Evolutionary conservation across 2,113 vertebrate genomes (phyloP).

Genomic region (Cyprinodon tularosa): DNA sequence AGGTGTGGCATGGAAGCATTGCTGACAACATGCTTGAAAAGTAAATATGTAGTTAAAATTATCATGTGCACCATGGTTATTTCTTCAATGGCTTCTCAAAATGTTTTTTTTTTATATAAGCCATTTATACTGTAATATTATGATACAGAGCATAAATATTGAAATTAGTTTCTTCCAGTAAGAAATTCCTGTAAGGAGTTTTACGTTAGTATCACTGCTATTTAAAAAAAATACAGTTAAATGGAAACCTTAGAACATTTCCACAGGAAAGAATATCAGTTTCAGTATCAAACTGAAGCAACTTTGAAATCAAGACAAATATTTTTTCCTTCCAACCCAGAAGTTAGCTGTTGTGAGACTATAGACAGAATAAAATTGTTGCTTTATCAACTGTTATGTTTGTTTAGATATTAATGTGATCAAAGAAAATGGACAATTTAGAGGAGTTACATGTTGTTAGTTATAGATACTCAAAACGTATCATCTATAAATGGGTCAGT

Average conservation of each 20-base stretch:
- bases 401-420: background rate
- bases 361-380: background rate
- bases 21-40: background rate
- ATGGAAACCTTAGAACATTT: background rate
- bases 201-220: background rate
- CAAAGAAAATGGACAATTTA: background rate
- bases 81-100: background rate
- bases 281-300: background rate
- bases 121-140: background rate
- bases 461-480: background rate
- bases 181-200: background rate
- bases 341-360: background rate
- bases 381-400: background rate
- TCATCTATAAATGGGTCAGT: too few species aligned
- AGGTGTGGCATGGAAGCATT: background rate
- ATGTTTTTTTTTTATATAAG: background rate
- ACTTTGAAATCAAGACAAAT: background rate
- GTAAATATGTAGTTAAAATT: background rate
- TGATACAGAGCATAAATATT: background rate
- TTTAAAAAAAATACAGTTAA: background rate
- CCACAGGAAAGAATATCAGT: background rate
- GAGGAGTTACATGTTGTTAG: background rate
- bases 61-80: background rate
- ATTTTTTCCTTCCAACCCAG: background rate
- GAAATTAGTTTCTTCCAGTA: background rate